A percentile compares a stretch with the other conserved stretches of the same genome.
These are phyloP conservation scores for Molothrus aeneus DNA, from an alignment of 2,797 vertebrate genomes.

Conservation along the genomic window DNA sequence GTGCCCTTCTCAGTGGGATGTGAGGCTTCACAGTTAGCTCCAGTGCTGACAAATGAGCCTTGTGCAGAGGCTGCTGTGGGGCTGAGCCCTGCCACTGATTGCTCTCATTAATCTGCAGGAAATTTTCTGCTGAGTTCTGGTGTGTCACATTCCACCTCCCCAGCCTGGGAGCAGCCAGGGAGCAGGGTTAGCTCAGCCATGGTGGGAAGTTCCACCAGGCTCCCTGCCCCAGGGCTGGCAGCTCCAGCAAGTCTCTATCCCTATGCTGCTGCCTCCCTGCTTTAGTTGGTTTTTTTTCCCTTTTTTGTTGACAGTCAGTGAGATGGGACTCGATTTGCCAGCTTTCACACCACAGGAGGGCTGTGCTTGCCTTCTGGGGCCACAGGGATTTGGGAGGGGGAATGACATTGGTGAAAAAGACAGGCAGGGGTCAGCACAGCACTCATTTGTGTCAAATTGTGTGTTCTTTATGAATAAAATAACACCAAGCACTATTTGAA, in stretches of 20 bases:
- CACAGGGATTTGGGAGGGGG: background rate
- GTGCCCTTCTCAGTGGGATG: background rate
- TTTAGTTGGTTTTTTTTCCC: background rate
- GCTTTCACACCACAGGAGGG: background rate
- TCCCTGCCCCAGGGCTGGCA: background rate
- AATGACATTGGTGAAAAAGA: background rate
- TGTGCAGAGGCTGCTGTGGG: rapidly evolving
- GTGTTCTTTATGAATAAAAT: slow-evolving; percentile 74
- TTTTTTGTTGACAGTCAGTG: background rate
- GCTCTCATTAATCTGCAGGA: background rate
- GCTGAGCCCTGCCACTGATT: background rate
- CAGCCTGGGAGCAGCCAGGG: background rate
- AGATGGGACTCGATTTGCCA: background rate
- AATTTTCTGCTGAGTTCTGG: background rate
- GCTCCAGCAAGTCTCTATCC: background rate
- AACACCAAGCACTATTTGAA: slow-evolving; percentile 58
- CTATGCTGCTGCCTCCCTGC: background rate
- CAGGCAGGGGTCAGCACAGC: background rate
- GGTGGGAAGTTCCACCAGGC: rapidly evolving
- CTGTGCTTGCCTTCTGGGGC: background rate
- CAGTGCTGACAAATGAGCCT: background rate
- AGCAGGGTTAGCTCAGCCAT: background rate
- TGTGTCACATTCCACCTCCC: background rate
- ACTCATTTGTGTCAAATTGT: slow-evolving; percentile 9
- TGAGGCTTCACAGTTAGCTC: background rate